Base-by-base conservation (phyloP, 2,797 vertebrate genomes). In the Periophthalmus magnuspinnatus region DNA sequence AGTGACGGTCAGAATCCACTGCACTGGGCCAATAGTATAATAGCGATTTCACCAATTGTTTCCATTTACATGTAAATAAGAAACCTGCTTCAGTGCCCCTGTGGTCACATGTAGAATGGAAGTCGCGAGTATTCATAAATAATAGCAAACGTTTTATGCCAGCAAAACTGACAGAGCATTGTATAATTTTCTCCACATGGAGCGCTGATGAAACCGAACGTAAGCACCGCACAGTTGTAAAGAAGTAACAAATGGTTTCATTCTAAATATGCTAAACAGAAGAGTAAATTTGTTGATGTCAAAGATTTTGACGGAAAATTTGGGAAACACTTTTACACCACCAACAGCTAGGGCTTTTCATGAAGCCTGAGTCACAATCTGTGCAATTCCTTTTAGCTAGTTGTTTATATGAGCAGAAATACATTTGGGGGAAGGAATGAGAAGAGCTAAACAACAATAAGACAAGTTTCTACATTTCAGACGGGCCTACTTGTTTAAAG, bases 131-230 rank as follows among this genome's bases (percentile, higher is more conserved):
- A 67, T 71, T 74, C 61, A 60, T 69, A 69, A 75, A 70, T 68
- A 67, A 59, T 36, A 58, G 61, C 38, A 63, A 70, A 78, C 80
- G 47, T 62, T 72, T 68, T 68, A 22, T 55, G 36, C 3, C 24
- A 56, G 10, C 63, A 68, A 71, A 70, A 36, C 60, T 70, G 33
- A 19, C 71, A 65, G 68, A 68, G 55, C 74, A 7, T 34, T 47
- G 41, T 72, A 56, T 76, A 70, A 75, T 68, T 74, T 77, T 71
- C 58, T 54, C 66, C 6, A 34, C 54, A 61, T 68, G 57, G 28
- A 70, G 38, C 71, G 62, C 72, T 87, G 88, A 89, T 87, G 87
- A 85, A 90, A 89, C 74, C 14, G 38, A 22, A 11, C 41, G 86
- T 69, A 87, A 89, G 65, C 48, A 17, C 70, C 65, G 62, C 63